Evolutionary conservation across 2,888 invertebrate genomes (phyloP), one percentile per base, ranked within the genome.

Genomic region (Phyto melanocephala): DNA sequence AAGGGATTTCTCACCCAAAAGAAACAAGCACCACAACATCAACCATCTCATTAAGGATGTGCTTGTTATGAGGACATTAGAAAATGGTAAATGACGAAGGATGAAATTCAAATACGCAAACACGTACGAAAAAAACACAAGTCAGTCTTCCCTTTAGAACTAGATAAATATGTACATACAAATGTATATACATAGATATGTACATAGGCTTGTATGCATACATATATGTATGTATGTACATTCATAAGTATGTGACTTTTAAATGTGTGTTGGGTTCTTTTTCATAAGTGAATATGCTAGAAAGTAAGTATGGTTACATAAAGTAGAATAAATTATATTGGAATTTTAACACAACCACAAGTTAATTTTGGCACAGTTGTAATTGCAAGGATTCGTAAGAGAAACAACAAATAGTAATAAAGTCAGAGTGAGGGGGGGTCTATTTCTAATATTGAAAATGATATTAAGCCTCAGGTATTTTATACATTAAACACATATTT

Each of bases 1-100:
- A 50, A 62, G 67, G 65, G 22, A 28, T 17, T 40, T 28, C 6
- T 6, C 28, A 28, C 5, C 56, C 28, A 72, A 52, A 45, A 15
- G 22, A 22, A 47, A 63, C 35, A 42, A 13, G 8, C 33, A 74
- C 50, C 28, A 40, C 47, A 52, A 3, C 28, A 37, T 35, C 33
- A 67, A 22, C 11, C 47, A 68, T 76, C 63, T 71, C 71, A 77
- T 81, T 74, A 77, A 72, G 68, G 40, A 77, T 50, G 74, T 56
- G 40, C 24, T 65, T 65, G 42, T 28, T 68, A 70, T 63, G 22
- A 60, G 40, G 40, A 72, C 72, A 81, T 78, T 78, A 68, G 62
- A 74, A 74, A 63, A 74, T 78, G 47, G 56, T 42, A 74, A 81
- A 78, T 81, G 42, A 28, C 20, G 42, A 42, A 75, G 72, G 52